These are phyloP conservation scores for Erpobdella octoculata DNA, from an alignment of 2,888 invertebrate genomes.

Conservation along the genomic window DNA sequence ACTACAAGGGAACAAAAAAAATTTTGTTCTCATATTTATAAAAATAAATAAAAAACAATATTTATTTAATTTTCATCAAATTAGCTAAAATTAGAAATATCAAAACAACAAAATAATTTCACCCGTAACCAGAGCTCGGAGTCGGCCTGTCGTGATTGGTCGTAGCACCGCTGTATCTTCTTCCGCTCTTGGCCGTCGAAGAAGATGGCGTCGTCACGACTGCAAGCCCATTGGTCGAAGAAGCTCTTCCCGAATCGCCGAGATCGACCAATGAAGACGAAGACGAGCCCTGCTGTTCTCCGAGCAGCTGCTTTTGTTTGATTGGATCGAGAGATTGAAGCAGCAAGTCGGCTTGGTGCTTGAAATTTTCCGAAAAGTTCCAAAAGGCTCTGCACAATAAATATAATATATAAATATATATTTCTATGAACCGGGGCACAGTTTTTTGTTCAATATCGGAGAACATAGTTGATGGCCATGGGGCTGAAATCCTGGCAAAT, in stretches of 20 bases:
- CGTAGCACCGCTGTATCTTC: conserved; percentile 16
- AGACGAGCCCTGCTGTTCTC: conserved; percentile 53
- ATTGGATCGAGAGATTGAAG: conserved; percentile 73
- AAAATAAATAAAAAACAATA: neutral
- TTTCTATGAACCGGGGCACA: neutral
- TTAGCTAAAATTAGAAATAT: neutral
- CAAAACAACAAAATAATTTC: neutral
- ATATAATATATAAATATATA: neutral
- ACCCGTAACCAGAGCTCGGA: conserved; percentile 7
- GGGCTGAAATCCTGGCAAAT: too few species aligned
- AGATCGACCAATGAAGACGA: conserved; percentile 27
- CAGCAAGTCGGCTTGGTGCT: conserved; percentile 76
- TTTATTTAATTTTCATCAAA: neutral
- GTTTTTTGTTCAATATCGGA: neutral
- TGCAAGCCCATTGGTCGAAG: conserved; percentile 24
- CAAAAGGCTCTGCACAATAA: conserved; percentile 67
- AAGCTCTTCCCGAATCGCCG: conserved; percentile 15
- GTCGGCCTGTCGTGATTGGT: neutral
- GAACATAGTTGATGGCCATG: too few species aligned
- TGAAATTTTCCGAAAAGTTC: conserved; percentile 80
- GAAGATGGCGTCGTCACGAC: conserved; percentile 17
- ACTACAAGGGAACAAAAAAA: neutral
- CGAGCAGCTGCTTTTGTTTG: conserved; percentile 64
- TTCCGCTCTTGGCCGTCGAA: conserved; percentile 9
- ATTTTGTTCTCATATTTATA: neutral